Base-by-base conservation (phyloP, 92 coral and sea anemone genomes). In the Pocillopora grandis region DNA sequence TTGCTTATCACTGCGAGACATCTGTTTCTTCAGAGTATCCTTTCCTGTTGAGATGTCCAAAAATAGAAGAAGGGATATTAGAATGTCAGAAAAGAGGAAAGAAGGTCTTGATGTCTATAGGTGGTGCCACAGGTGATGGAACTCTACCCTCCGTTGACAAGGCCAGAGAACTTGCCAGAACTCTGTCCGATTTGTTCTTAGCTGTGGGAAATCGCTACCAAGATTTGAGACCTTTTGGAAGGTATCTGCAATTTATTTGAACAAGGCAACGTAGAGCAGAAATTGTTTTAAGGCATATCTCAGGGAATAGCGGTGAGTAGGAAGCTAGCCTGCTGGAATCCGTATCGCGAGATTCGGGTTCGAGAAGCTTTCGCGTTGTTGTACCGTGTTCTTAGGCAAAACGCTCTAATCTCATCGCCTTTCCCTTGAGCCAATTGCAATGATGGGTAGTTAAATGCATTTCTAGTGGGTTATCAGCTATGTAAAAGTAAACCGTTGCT, bases 101-200 rank as follows among this genome's bases (percentile, higher is more conserved):
- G 84, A 92, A 87, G 68, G 95, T 94, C 20, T 71, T 94, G 60
- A 90, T 94, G 89, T 94, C 98, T 15, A 88, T 94, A 55, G 98
- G 98, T 27, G 98, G 95, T 21, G 95, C 94, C 12, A 81, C 88
- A 5, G 98, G 95, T 9, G 98, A 94, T 69, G 98, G 98, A 1
- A 94, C 98, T 49, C 95, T 94, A 8, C 92, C 79, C 48, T 74
- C 78, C 64, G 81, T 90, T 5, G 77, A 37, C 65, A 87, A 87
- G 75, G 90, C 98, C 49, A 90, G 52, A 31, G 91, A 89, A 49
- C 82, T 94, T 83, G 98, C 95, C 17, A 75, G 85, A 37, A 94
- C 98, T 23, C 85, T 94, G 66, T 94, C 74, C 75, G 75, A 92
- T 42, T 77, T 94, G 76, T 94, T 94, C 81, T 92, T 87, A 2